A percentile compares a stretch with the other conserved stretches of the same genome.
Conservation (phyloP, 2,113 vertebrate genomes). For the Trochalopteron elliotii region DNA sequence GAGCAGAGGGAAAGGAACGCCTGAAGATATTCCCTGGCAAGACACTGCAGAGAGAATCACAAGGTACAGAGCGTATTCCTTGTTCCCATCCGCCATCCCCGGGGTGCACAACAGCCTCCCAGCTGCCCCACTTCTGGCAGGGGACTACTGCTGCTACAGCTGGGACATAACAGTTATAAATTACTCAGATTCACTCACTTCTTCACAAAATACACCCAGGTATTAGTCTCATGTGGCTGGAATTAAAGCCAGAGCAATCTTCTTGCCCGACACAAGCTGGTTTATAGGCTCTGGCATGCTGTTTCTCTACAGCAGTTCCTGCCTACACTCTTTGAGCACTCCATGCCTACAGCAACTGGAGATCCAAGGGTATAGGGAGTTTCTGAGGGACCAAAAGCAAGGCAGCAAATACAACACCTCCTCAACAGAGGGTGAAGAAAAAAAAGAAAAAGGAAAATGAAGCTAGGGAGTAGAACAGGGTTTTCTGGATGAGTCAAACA, state of each 20-base stretch:
- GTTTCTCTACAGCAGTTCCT: neutral
- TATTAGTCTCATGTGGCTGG: neutral
- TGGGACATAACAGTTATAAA: neutral
- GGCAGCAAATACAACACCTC: neutral
- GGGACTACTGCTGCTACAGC: neutral
- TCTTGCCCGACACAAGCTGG: neutral
- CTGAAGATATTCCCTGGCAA: constrained; percentile 24
- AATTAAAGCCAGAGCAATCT: neutral
- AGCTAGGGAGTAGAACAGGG: neutral
- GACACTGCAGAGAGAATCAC: neutral
- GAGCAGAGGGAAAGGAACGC: neutral
- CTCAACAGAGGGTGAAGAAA: neutral
- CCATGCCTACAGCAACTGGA: neutral
- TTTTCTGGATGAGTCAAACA: constrained; percentile 37
- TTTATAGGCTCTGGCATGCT: neutral
- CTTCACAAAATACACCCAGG: neutral
- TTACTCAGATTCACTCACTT: neutral
- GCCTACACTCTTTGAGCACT: neutral
- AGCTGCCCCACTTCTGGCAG: neutral
- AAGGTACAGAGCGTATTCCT: neutral
- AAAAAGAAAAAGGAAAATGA: neutral
- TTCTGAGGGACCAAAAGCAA: neutral
- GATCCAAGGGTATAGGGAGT: neutral
- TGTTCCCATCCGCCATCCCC: neutral
- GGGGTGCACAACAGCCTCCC: neutral